Evolutionary conservation across 1,140 invertebrate species (phyloP).

Genomic region (Saccostrea echinata): DNA sequence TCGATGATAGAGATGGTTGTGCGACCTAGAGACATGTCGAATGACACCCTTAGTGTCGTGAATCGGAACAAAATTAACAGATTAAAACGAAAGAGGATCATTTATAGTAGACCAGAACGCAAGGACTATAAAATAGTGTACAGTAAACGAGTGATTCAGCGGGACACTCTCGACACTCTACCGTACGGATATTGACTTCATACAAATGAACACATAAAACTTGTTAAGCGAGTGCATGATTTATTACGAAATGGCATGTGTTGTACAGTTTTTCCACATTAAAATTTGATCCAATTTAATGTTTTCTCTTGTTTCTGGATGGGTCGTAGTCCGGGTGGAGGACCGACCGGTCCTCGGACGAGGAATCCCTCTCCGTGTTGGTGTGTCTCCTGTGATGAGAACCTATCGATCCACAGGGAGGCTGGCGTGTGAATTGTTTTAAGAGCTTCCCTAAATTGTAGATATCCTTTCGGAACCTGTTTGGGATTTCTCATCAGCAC

Average conservation of each 20-base stretch:
- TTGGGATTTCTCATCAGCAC: neutral
- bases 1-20: slow-evolving; percentile 43
- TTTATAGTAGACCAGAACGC: slow-evolving; percentile 50
- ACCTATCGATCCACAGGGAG: neutral
- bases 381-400: neutral
- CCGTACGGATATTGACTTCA: slow-evolving; percentile 53
- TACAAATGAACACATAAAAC: neutral
- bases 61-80: slow-evolving; percentile 54
- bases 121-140: slow-evolving; percentile 55
- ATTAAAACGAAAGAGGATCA: slow-evolving; percentile 37
- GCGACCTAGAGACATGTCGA: neutral
- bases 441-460: slow-evolving; percentile 9
- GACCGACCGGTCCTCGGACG: neutral
- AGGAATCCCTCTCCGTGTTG: slow-evolving; percentile 25
- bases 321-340: too few relatives aligned
- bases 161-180: slow-evolving; percentile 46
- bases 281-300: slow-evolving; percentile 35
- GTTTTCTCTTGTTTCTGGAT: neutral
- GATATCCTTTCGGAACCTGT: slow-evolving; percentile 2
- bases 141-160: slow-evolving; percentile 49
- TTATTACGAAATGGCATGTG: neutral
- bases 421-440: slow-evolving; percentile 9
- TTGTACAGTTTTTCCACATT: slow-evolving; percentile 1
- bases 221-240: neutral
- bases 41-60: slow-evolving; percentile 34